A percentile compares a stretch with the other conserved stretches of the same genome.
Conservation (phyloP, 2,888 invertebrate genomes). For the Ligdia adustata region DNA sequence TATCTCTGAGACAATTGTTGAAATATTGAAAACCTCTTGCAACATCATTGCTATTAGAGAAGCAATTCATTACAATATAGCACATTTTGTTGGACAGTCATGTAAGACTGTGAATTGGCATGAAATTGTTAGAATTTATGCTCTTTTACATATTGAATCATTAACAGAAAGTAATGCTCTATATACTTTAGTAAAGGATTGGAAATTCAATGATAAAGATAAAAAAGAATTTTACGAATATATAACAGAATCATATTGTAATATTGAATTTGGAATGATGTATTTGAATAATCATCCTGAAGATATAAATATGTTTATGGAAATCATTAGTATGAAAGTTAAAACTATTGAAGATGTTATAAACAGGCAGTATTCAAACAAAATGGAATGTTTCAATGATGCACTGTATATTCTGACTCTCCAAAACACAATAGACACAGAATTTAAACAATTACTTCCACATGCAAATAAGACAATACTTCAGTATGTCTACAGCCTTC, state of each 20-base stretch:
- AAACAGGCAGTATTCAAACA: conserved; percentile 62
- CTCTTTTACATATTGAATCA: conserved; percentile 43
- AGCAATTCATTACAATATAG: conserved; percentile 57
- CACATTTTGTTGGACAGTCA: conserved; percentile 55
- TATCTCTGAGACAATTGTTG: conserved; percentile 40
- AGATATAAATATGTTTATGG: conserved; percentile 43
- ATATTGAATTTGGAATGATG: conserved; percentile 55
- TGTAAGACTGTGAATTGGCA: conserved; percentile 52
- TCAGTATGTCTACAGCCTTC: conserved; percentile 51
- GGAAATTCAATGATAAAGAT: conserved; percentile 40
- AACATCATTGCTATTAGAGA: conserved; percentile 66
- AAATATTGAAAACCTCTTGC: conserved; percentile 63
- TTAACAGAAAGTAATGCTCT: conserved; percentile 41
- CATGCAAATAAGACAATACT: conserved; percentile 50
- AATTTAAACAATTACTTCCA: conserved; percentile 35
- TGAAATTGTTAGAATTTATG: conserved; percentile 49
- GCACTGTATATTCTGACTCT: conserved; percentile 52
- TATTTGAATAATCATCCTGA: conserved; percentile 51
- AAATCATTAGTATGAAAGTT: conserved; percentile 50
- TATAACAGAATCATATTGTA: conserved; percentile 42
- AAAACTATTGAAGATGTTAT: conserved; percentile 49
- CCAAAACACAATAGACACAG: conserved; percentile 41
- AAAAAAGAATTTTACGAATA: conserved; percentile 42
- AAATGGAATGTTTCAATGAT: conserved; percentile 54
- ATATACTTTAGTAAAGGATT: conserved; percentile 36